A percentile compares a stretch with the other conserved stretches of the same genome.
Evolutionary conservation across 2,797 vertebrate species (phyloP).

Genomic region (Labroides dimidiatus): DNA sequence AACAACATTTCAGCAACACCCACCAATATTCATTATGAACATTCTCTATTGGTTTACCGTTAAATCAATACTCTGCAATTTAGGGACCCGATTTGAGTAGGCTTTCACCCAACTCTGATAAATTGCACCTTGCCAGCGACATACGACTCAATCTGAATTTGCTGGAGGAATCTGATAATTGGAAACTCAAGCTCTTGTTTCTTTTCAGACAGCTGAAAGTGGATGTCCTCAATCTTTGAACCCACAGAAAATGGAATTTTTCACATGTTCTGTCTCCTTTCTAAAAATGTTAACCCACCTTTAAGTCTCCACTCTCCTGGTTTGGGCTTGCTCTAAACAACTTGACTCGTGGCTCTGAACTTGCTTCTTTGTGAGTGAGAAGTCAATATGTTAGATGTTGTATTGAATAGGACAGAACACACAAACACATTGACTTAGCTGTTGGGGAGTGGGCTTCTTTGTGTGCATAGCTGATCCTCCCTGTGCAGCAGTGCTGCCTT

Average conservation of each 20-base stretch:
- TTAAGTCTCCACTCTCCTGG: slow-evolving; percentile 9
- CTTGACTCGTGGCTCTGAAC: slow-evolving; percentile 52
- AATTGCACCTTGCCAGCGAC: slow-evolving; percentile 35
- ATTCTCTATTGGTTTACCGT: slow-evolving; percentile 63
- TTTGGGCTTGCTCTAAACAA: slow-evolving; percentile 25
- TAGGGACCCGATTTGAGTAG: slow-evolving; percentile 60
- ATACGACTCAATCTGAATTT: slow-evolving; percentile 47
- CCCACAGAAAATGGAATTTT: slow-evolving; percentile 2
- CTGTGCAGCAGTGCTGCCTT: slow-evolving; percentile 24
- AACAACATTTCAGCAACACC: slow-evolving; percentile 60
- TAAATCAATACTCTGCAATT: slow-evolving; percentile 74
- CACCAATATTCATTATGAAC: slow-evolving; percentile 70
- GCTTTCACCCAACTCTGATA: slow-evolving; percentile 46
- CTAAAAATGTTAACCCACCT: slow-evolving; percentile 1
- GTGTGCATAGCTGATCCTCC: slow-evolving; percentile 53
- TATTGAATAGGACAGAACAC: slow-evolving; percentile 52
- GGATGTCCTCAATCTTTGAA: slow-evolving; percentile 13
- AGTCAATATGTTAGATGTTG: slow-evolving; percentile 53
- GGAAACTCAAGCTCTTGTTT: slow-evolving; percentile 31
- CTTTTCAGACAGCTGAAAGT: slow-evolving; percentile 22
- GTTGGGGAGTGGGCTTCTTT: slow-evolving; percentile 26
- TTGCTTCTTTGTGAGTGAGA: slow-evolving; percentile 42
- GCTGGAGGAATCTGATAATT: slow-evolving; percentile 53
- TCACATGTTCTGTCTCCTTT: not conserved
- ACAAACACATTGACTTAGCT: slow-evolving; percentile 47